Base-by-base conservation (phyloP, 2,113 vertebrate species). In the Addax nasomaculatus region DNA sequence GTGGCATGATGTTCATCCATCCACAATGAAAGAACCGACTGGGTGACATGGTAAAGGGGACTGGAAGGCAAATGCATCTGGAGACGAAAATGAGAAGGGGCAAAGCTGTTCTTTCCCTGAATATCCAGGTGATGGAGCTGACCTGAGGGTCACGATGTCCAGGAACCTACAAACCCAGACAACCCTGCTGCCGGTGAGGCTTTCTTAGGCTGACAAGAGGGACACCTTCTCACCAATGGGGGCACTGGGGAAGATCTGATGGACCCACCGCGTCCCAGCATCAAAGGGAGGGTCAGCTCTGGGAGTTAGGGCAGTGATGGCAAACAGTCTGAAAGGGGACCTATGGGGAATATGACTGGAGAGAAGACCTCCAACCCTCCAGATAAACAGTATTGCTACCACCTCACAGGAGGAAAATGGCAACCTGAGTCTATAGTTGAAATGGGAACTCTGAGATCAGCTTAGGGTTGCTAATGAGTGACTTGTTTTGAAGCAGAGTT, bases 111-210 rank as follows among this genome's bases (percentile, higher is more conserved):
- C 47, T 23, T n/a, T 51, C 47, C 47, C 47, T 81, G 79, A 33
- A 81, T 17, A n/a, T 81, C 17, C 3, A 19, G 30, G 47, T 21
- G 47, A 11, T 87, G 29, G 43, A 17, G n/a, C 47, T 53, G 15
- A 21, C 23, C 29, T 3, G 11, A 51, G 73, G 51, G 51, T 25
- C 53, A 6, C 21, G 16, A 62, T 62, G n/a, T 43, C 73, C 45
- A 33, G 6, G 17, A 58, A 13, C 25, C 92, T 9, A 25, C 39
- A 49, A 25, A 73, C 10, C 12, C 33, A 39, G 33, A 21, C 60
- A 36, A 36, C 6, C 25, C 23, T 8, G 39, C 78, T 30, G 60
- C 23, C 0, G 0, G 27, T 2, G 0, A 29, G 10, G 23, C 33
- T 57, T 30, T 7, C 30, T 23, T 15, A 17, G 43, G n/a, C 55